Base-by-base conservation (phyloP, 2,113 vertebrate genomes). In the Collichthys lucidus region DNA sequence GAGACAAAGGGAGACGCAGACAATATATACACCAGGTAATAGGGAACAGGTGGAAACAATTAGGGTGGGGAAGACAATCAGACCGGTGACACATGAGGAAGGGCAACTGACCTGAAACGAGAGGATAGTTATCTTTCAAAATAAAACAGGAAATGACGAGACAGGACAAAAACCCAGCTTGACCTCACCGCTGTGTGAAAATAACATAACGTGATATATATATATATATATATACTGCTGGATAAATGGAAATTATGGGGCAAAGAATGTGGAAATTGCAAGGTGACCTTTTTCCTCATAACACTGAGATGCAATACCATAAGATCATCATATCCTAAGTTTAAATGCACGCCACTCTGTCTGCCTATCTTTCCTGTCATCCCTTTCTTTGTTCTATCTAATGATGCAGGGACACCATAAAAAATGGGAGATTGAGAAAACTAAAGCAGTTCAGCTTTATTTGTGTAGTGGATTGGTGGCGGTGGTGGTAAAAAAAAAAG, bases 391-490 rank as follows among this genome's bases (percentile, higher is more conserved):
- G 53, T 83, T 72, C 70, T 19, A 9, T 80, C 56, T 80, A 82
- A 80, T 88, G 66, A 85, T 74, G 84, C 77, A 73, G 75, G 78
- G 66, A 77, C 9, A 6, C 62, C 64, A 87, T 88, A 78, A 88
- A 75, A 61, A 66, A 73, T 75, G 55, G 70, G 78, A 40, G 73
- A 64, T n/a, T 52, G 46, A 35, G 74, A 74, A 70, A 83, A 55
- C 50, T 31, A 53, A 24, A 17, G 60, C 84, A 49, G 49, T 72
- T 57, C 49, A 22, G 74, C 56, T 87, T 87, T 84, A 71, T 87
- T 77, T 82, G 61, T 72, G 56, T 11, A 19, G 67, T 63, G 44
- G 60, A 63, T 81, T 79, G 6, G 44, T 53, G 31, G 16, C 60
- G 24, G 42, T 4, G 67, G 84, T 77, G 68, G 65, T 76, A 61